A percentile compares a stretch with the other conserved stretches of the same genome.
These are phyloP conservation scores for Syngnathus rostellatus DNA, from an alignment of 2,797 vertebrate genomes.

Conservation along the genomic window DNA sequence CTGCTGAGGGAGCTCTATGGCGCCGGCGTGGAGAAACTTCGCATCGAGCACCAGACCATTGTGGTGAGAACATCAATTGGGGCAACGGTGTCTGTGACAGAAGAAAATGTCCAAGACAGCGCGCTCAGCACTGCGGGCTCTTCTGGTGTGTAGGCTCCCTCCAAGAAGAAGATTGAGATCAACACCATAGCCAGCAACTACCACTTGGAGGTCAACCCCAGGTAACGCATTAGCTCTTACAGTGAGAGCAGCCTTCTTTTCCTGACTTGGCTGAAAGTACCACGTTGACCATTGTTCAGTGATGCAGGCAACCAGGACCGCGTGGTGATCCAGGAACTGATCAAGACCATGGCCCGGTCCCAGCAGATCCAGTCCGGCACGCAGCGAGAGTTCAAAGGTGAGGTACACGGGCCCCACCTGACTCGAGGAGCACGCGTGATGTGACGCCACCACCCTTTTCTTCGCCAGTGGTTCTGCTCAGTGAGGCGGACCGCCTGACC, in stretches of 20 bases:
- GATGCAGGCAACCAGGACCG: slow-evolving; percentile 92
- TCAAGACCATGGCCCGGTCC: slow-evolving; percentile 94
- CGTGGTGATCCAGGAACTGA: slow-evolving; percentile 91
- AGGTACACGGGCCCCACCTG: neutral
- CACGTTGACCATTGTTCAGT: slow-evolving; percentile 48
- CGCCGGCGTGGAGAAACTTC: slow-evolving; percentile 89
- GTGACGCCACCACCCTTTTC: slow-evolving; percentile 2
- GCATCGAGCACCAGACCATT: slow-evolving; percentile 92
- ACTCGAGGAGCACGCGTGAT: neutral
- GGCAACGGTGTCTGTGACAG: neutral
- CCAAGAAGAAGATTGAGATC: slow-evolving; percentile 98
- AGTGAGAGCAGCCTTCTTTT: neutral
- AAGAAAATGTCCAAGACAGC: neutral
- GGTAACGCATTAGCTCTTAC: slow-evolving; percentile 59
- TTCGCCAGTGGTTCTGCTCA: slow-evolving; percentile 84
- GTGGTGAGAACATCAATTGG: slow-evolving; percentile 63
- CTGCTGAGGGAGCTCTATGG: slow-evolving; percentile 89
- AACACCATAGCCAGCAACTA: slow-evolving; percentile 98
- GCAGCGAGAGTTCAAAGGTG: slow-evolving; percentile 94
- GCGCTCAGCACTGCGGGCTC: neutral
- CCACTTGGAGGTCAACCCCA: slow-evolving; percentile 93
- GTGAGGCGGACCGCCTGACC: slow-evolving; percentile 92
- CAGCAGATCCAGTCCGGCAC: slow-evolving; percentile 94
- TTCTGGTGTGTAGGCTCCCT: slow-evolving; percentile 75
- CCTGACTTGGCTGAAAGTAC: neutral